These are phyloP conservation scores for Rutpela maculata DNA, from an alignment of 2,888 invertebrate species.

Conservation along the genomic window DNA sequence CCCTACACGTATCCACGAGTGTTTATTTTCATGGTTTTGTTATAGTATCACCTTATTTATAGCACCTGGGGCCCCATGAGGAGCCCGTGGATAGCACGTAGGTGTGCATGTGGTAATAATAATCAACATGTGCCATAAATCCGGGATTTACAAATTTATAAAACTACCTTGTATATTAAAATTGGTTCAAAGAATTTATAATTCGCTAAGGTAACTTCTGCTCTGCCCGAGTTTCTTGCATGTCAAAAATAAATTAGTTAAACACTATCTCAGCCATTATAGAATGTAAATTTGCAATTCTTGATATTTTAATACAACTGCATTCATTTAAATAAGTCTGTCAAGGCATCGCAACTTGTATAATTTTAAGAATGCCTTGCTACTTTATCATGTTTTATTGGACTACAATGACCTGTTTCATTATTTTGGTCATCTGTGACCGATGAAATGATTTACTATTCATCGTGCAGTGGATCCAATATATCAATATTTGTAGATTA, in stretches of 20 bases:
- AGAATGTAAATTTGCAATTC: constrained; percentile 42
- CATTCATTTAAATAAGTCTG: constrained; percentile 27
- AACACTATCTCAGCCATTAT: constrained; percentile 35
- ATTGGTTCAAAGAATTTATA: constrained; percentile 55
- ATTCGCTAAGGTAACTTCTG: constrained; percentile 38
- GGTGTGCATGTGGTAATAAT: constrained; percentile 55
- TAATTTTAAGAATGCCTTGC: constrained; percentile 5
- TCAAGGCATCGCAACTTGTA: background rate
- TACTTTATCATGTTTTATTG: background rate
- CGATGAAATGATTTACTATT: too few species aligned
- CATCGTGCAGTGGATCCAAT: too few species aligned
- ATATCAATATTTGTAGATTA: too few species aligned
- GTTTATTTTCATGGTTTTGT: background rate
- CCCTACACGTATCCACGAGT: background rate
- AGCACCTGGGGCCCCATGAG: constrained; percentile 42
- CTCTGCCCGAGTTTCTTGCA: constrained; percentile 34
- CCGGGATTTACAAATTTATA: constrained; percentile 55
- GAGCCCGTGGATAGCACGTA: constrained; percentile 47
- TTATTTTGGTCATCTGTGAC: background rate
- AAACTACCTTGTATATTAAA: constrained; percentile 52
- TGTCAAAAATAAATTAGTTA: constrained; percentile 46
- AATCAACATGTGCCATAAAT: constrained; percentile 56
- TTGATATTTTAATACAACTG: constrained; percentile 34
- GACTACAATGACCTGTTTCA: background rate
- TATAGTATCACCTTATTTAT: constrained; percentile 36